These are phyloP conservation scores for Syrmaticus mikado DNA, from an alignment of 2,113 vertebrate genomes.

Conservation along the genomic window DNA sequence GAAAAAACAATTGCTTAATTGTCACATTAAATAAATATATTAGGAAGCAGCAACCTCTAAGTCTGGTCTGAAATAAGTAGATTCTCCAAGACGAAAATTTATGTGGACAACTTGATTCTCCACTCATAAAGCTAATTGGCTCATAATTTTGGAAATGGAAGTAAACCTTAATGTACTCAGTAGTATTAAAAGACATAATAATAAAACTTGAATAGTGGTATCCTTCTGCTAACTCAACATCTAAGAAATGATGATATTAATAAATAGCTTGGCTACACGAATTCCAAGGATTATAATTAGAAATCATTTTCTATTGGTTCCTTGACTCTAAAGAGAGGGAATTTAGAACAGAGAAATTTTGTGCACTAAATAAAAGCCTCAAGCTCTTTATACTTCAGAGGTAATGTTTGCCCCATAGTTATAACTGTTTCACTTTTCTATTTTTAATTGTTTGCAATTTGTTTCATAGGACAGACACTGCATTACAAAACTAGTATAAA, in stretches of 20 bases:
- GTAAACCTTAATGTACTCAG: background rate
- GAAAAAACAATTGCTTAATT: background rate
- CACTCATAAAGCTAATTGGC: background rate
- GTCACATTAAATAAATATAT: background rate
- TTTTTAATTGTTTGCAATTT: constrained; percentile 40
- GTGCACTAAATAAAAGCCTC: background rate
- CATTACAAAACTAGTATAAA: background rate
- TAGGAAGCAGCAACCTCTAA: background rate
- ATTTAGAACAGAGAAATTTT: background rate
- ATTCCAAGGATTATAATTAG: constrained; percentile 10
- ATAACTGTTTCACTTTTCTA: background rate
- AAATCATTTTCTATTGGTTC: background rate
- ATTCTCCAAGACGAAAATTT: background rate
- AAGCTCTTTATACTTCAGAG: background rate
- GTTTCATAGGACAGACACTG: background rate
- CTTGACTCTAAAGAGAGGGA: background rate
- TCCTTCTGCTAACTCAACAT: background rate
- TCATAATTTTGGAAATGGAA: background rate
- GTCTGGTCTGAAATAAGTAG: background rate
- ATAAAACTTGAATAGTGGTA: background rate
- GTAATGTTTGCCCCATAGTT: background rate
- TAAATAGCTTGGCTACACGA: background rate
- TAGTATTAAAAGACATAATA: background rate
- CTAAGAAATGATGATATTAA: background rate
- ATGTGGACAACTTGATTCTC: background rate